Base-by-base conservation (phyloP, 2,888 invertebrate genomes). In the Drosophila birchii region DNA sequence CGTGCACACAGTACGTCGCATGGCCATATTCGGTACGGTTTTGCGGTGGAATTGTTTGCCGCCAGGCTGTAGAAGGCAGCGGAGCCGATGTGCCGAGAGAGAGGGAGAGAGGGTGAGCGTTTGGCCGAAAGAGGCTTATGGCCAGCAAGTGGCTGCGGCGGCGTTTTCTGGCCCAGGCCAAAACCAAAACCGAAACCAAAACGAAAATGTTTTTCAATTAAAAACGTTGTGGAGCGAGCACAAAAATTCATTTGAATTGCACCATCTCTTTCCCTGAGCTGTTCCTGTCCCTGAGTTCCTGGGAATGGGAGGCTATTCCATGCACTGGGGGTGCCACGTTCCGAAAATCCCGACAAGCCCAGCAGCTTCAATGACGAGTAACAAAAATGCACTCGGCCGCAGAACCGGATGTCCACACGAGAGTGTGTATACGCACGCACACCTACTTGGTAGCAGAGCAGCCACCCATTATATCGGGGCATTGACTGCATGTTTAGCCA, bases 141-240 rank as follows among this genome's bases (percentile, higher is more conserved):
- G 45, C 55, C 67, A 41, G 67, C 69, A 68, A 56, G 49, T 45
- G 67, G 67, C 56, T 38, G 67, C 34, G 45, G 55, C 55, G 34
- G 39, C 68, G 43, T 72, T 67, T 49, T 69, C 67, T 53, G 59
- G 51, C 55, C 44, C 59, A 72, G 75, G 51, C 73, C 61, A 62
- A 84, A 79, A 47, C 83, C 39, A 67, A 79, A 79, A 70, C 78
- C 79, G 53, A 79, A 77, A 75, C 72, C 81, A 76, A 85, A 86
- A 88, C 81, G 84, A 88, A 84, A 81, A 85, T 86, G 81, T 78
- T 88, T 84, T 85, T 86, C 84, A 85, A 85, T 85, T 85, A 85
- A 85, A 85, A 86, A 61, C 81, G 81, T 74, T 81, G 84, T 62
- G 78, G 71, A 73, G 72, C 57, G 67, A 75, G 81, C 64, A 59